Percentiles rank a stretch among this genome's conserved stretches.
These are phyloP conservation scores for Plectrocnemia conspersa DNA, from an alignment of 1,140 invertebrate genomes.

Conservation along the genomic window DNA sequence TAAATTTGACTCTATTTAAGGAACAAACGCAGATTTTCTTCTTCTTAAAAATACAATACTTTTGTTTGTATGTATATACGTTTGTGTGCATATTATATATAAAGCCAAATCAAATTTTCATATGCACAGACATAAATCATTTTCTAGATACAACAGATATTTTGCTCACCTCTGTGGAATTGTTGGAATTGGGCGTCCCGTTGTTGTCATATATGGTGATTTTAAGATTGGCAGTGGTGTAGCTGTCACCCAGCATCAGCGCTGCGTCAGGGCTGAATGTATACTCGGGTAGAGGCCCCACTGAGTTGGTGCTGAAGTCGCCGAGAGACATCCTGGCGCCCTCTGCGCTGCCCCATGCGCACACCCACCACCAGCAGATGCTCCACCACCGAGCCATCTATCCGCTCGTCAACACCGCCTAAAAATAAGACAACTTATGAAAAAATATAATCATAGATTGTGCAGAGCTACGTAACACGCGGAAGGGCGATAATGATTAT, in stretches of 20 bases:
- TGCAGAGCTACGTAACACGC: no score
- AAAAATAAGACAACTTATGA: no score
- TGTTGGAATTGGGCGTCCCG: background rate
- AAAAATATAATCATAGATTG: no score
- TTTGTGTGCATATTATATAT: no score
- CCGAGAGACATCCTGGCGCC: constrained; percentile 21
- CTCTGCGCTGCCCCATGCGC: constrained; percentile 6
- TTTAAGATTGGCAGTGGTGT: constrained; percentile 31
- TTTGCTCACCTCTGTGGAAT: constrained; percentile 17
- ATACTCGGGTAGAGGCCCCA: constrained; percentile 18
- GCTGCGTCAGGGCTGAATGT: constrained; percentile 8
- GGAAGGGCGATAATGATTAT: no score
- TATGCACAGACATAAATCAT: no score
- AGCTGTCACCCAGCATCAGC: constrained; percentile 19
- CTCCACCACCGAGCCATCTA: background rate
- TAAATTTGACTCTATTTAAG: no score
- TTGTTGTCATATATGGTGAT: constrained; percentile 14
- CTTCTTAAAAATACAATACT: no score
- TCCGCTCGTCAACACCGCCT: background rate
- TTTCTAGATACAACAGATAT: no score
- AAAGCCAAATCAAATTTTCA: no score
- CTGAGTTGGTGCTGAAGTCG: constrained; percentile 12
- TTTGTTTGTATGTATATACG: no score
- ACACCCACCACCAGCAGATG: constrained; percentile 4
- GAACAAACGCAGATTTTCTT: no score